These are phyloP conservation scores for Myathropa florea DNA, from an alignment of 2,888 invertebrate genomes.

Conservation along the genomic window DNA sequence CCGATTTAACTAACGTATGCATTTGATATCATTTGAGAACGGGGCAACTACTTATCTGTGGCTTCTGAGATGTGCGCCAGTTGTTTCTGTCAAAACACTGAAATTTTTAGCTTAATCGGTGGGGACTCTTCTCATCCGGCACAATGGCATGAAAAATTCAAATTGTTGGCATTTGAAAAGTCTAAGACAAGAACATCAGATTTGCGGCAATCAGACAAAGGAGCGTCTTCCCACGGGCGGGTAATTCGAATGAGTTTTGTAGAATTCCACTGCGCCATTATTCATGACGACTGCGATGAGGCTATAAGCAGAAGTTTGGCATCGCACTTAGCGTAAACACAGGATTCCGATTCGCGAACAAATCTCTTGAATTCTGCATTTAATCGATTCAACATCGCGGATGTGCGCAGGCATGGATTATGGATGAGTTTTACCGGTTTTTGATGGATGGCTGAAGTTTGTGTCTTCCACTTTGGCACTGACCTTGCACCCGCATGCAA, in stretches of 20 bases:
- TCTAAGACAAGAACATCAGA: background rate
- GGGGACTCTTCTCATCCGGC: background rate
- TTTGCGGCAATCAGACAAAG: background rate
- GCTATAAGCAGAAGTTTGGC: background rate
- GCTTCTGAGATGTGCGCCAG: background rate
- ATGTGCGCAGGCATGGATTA: background rate
- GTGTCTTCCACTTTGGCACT: background rate
- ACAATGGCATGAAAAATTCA: background rate
- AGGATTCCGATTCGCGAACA: background rate
- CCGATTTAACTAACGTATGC: too few relatives aligned
- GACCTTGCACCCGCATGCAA: background rate
- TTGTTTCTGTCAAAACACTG: background rate
- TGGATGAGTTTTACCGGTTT: background rate
- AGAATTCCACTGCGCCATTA: background rate
- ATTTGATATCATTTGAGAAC: too few relatives aligned
- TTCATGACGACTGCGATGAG: background rate
- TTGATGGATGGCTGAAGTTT: background rate
- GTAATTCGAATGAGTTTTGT: background rate
- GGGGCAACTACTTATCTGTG: background rate
- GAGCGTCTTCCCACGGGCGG: background rate
- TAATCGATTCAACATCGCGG: background rate
- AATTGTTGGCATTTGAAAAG: background rate
- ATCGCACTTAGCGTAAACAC: background rate
- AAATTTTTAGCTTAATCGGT: background rate
- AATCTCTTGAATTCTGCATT: background rate